A percentile compares a stretch with the other conserved stretches of the same genome.
Evolutionary conservation across 2,888 invertebrate genomes (phyloP).

Genomic region (Germaria angustata): DNA sequence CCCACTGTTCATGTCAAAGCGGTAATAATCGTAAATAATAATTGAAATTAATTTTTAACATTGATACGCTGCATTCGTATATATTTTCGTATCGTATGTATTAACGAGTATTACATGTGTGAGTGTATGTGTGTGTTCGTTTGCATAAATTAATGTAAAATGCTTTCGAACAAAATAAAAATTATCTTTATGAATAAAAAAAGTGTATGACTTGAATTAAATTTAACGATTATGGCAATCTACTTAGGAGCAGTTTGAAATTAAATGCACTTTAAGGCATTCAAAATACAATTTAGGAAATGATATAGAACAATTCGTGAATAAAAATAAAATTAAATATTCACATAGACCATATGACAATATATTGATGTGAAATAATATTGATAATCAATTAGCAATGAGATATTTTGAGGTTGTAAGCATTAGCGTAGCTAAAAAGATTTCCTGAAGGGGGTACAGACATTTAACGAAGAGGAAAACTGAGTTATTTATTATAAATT

Average conservation of each 20-base stretch:
- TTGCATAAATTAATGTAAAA: conserved; percentile 15
- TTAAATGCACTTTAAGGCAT: background rate
- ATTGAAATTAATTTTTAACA: conserved; percentile 8
- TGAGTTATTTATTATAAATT: too few species aligned
- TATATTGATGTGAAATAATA: too few species aligned
- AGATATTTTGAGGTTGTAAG: too few species aligned
- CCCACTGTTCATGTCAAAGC: background rate
- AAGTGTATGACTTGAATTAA: background rate
- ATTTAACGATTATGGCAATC: background rate
- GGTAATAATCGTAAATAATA: conserved; percentile 54
- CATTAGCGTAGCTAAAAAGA: too few species aligned
- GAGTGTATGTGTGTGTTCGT: background rate
- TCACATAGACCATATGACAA: too few species aligned
- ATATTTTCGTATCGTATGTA: background rate
- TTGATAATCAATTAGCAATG: too few species aligned
- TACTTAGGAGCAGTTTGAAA: background rate
- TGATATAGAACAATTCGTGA: conserved; percentile 11
- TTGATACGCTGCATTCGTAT: background rate
- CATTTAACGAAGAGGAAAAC: too few species aligned
- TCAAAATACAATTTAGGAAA: conserved; percentile 29
- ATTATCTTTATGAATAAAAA: conserved; percentile 23
- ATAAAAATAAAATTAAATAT: conserved; percentile 8
- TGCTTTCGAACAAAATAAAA: background rate
- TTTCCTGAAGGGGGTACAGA: too few species aligned
- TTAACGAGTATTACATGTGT: too few species aligned